Base-by-base conservation (phyloP, 2,113 vertebrate species). In the Camelus dromedarius region DNA sequence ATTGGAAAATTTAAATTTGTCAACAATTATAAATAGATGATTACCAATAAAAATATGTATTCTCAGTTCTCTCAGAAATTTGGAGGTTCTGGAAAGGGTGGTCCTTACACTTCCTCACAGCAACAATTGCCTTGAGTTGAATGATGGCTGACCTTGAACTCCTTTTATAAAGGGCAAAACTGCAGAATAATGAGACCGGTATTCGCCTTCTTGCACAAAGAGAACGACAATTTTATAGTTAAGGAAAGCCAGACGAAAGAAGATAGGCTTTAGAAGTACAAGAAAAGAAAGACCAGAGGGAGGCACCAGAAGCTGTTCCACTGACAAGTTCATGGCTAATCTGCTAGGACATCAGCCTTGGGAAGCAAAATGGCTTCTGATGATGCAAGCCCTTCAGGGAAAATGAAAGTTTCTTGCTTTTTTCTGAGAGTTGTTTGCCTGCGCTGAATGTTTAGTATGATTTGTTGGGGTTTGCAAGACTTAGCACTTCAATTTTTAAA, bases 161-260 rank as follows among this genome's bases (percentile, higher is more conserved):
- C 54, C 32, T 91, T 84, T 80, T 48, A 84, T 80, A 76, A 73
- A 76, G 67, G 56, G 22, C 19, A 48, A 93, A 96, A 80, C n/a
- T 73, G 30, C 38, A 48, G 7, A 60, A 96, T 62, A 73, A 50
- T 50, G 56, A 95, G 60, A 84, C 11, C 73, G 26, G 2, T 56
- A 91, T 73, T 67, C 83, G 24, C n/a, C 42, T 79, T 95, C 76
- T 90, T 64, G 32, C 13, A 72, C 62, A 64, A 93, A 91, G 20
- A 93, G n/a, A 79, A 72, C 32, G 26, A 84, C 56, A 73, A 58
- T 83, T 91, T 88, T 88, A 93, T 62, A 93, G 77, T 91, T 89
- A 75, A 56, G 11, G 32, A 32, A 91, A 83, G 58, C 46, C 38
- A n/a, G 42, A 90, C 80, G 42, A 89, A 84, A 52, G 75, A 94